A percentile compares a stretch with the other conserved stretches of the same genome.
Conservation (phyloP, 2,797 vertebrate species). For the Bufotes viridis region DNA sequence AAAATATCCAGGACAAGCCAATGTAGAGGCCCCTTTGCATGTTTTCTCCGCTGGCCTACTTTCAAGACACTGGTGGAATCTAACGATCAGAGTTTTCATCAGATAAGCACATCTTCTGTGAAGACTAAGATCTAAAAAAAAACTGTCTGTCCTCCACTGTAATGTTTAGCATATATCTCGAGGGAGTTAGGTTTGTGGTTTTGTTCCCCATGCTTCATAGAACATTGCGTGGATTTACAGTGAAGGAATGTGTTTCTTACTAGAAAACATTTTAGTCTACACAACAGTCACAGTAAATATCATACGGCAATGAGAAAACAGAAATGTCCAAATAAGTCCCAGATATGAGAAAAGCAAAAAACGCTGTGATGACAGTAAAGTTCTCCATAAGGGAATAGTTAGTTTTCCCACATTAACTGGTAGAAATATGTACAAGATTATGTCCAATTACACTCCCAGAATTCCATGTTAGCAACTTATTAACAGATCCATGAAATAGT, state of each 20-base stretch:
- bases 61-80: no score
- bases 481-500: no score
- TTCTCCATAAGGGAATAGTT: neutral
- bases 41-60: no score
- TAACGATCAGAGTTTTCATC: no score
- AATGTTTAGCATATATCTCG: neutral
- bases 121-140: neutral
- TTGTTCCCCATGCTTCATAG: neutral
- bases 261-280: conserved; percentile 5
- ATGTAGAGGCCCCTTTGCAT: no score
- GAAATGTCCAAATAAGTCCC: neutral
- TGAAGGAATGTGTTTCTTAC: neutral
- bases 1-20: no score
- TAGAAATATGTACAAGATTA: neutral
- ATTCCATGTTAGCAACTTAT: no score
- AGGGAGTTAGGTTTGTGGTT: neutral
- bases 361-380: neutral
- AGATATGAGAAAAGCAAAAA: neutral
- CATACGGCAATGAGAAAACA: neutral
- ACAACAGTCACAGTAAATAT: neutral
- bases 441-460: no score
- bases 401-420: neutral
- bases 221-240: neutral
- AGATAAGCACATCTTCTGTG: neutral
- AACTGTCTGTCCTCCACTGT: neutral